Percentiles rank a stretch among this genome's conserved stretches.
These are phyloP conservation scores for Melieria crassipennis DNA, from an alignment of 2,888 invertebrate species.

Conservation along the genomic window DNA sequence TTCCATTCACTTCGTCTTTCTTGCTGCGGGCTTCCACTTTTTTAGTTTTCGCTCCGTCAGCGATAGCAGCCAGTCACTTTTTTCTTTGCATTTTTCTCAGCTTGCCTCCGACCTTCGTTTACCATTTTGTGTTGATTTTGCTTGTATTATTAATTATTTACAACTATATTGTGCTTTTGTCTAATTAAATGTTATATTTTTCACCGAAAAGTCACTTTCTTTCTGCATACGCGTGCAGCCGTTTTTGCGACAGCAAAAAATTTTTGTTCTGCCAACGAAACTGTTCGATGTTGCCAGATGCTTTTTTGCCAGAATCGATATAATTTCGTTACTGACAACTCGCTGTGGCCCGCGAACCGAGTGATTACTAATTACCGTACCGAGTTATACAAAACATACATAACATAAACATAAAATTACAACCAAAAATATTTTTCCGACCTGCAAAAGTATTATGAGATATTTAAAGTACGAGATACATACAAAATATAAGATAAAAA, in stretches of 20 bases:
- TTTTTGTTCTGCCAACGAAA: no score
- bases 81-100: slow-evolving; percentile 1
- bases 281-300: no score
- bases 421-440: no score
- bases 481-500: no score
- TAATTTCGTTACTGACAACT: no score
- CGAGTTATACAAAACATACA: no score
- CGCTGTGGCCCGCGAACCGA: no score
- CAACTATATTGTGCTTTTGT: background rate
- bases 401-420: no score
- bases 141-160: slow-evolving; percentile 7
- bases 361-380: no score
- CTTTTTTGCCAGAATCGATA: no score
- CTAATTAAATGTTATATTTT: background rate
- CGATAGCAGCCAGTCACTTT: background rate
- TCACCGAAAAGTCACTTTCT: slow-evolving; percentile 13
- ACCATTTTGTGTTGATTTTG: slow-evolving; percentile 19
- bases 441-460: no score
- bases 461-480: no score
- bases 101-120: slow-evolving; percentile 1
- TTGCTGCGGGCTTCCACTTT: background rate
- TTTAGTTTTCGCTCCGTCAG: background rate
- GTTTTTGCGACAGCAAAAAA: slow-evolving; percentile 13
- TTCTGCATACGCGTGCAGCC: slow-evolving; percentile 25
- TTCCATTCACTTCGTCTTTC: slow-evolving; percentile 2